phyloP scores from a whole-genome alignment of 1,140 invertebrate species.

The Elymnias hypermnestra region DNA sequence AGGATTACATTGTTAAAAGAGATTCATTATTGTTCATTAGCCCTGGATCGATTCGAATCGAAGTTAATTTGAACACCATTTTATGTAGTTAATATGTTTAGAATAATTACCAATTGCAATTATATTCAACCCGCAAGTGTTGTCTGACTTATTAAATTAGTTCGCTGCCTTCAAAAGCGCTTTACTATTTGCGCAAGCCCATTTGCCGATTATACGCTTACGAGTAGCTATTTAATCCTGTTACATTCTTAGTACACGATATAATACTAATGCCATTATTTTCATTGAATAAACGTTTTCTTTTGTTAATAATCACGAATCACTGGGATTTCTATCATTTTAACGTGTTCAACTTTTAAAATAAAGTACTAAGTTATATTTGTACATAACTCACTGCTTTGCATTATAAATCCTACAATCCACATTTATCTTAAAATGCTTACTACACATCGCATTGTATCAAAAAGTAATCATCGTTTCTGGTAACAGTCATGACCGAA shows the following conservation, averaged over 20 bases:
- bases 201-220: neutral
- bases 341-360: no score
- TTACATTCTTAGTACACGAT: neutral
- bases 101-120: neutral
- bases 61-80: neutral
- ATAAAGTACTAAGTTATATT: no score
- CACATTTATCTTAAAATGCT: no score
- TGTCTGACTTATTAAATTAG: neutral
- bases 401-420: no score
- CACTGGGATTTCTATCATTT: no score
- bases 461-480: no score
- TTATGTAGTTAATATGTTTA: neutral
- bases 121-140: neutral
- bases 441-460: no score
- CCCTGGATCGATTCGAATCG: neutral
- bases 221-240: neutral
- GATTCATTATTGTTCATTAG: no score
- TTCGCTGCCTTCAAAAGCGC: neutral
- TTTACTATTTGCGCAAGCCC: neutral
- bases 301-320: no score
- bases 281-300: neutral
- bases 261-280: neutral
- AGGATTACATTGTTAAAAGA: no score
- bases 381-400: no score
- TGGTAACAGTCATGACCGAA: no score